These are phyloP conservation scores for Crossaster papposus DNA, from an alignment of 53 echinoderm and acorn worm species.

Conservation along the genomic window DNA sequence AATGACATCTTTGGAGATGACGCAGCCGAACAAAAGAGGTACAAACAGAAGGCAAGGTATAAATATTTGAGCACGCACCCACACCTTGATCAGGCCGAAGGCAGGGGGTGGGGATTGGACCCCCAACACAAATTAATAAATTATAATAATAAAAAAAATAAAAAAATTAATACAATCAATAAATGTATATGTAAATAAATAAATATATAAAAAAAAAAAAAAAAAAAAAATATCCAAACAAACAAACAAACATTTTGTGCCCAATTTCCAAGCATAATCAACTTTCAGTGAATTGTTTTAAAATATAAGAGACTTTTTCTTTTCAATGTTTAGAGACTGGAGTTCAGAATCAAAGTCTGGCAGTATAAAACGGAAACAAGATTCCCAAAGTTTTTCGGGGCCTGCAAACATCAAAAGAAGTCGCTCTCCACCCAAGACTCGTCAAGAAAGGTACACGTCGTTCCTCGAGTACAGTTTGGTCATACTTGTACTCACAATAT, in stretches of 20 bases:
- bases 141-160: no score
- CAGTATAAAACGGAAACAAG: constrained; percentile 31
- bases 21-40: background rate
- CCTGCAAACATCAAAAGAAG: background rate
- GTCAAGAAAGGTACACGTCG: background rate
- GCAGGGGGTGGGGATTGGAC: no score
- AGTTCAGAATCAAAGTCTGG: background rate
- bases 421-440: constrained; percentile 10
- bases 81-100: no score
- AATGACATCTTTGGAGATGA: constrained; percentile 22
- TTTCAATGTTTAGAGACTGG: constrained; percentile 24
- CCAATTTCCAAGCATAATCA: no score
- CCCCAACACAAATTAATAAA: no score
- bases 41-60: background rate
- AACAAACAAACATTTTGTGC: no score
- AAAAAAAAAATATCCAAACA: no score
- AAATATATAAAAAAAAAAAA: no score
- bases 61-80: background rate
- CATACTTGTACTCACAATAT: no score
- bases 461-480: background rate
- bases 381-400: background rate
- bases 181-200: no score
- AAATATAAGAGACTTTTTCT: background rate
- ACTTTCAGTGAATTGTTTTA: background rate
- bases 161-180: no score